A percentile compares a stretch with the other conserved stretches of the same genome.
Conservation (phyloP, 2,888 invertebrate genomes). For the Endotricha flammealis region DNA sequence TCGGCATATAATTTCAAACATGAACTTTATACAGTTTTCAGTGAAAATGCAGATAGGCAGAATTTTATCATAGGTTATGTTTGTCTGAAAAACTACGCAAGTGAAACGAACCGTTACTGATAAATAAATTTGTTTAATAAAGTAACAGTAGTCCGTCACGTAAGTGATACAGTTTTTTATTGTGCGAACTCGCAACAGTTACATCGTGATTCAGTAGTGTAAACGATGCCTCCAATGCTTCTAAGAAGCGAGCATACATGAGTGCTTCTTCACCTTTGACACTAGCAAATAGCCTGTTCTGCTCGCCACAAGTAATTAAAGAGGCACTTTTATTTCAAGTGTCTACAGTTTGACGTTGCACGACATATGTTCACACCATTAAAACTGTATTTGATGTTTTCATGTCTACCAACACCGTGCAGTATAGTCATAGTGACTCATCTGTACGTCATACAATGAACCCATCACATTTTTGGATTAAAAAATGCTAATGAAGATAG, state of each 20-base stretch:
- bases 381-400: slow-evolving; percentile 34
- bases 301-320: slow-evolving; percentile 51
- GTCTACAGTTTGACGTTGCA: slow-evolving; percentile 6
- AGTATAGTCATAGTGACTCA: slow-evolving; percentile 6
- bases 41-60: no score
- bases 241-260: slow-evolving; percentile 22
- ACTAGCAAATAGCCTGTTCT: slow-evolving; percentile 27
- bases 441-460: no score
- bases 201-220: slow-evolving; percentile 9
- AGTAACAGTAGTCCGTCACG: slow-evolving; percentile 19
- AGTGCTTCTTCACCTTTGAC: slow-evolving; percentile 59
- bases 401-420: slow-evolving; percentile 1
- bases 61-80: no score
- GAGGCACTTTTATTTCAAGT: slow-evolving; percentile 19
- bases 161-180: slow-evolving; percentile 24
- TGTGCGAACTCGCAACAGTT: slow-evolving; percentile 24
- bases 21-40: no score
- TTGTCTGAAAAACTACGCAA: no score
- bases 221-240: slow-evolving; percentile 17
- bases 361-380: slow-evolving; percentile 48
- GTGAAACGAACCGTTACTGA: no score
- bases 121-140: no score
- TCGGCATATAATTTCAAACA: no score
- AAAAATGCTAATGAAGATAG: no score
- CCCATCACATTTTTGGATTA: no score